These are phyloP conservation scores for Hirtodrosophila cameraria DNA, from an alignment of 2,888 invertebrate genomes.

Conservation along the genomic window DNA sequence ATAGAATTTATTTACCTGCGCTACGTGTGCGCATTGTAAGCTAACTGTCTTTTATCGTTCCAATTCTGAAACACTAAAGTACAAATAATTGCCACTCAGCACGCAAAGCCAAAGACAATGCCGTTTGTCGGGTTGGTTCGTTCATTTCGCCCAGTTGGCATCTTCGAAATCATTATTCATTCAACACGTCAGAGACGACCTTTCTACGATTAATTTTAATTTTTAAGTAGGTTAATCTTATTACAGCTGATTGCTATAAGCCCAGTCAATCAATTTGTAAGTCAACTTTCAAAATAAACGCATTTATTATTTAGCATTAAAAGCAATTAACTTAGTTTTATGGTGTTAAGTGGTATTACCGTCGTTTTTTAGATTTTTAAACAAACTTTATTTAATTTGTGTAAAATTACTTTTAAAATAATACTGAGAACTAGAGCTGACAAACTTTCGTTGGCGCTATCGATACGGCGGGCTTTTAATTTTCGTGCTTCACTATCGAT, in stretches of 20 bases:
- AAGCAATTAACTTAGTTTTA: neutral
- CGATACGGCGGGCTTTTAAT: too few relatives aligned
- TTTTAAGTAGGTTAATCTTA: conserved; percentile 45
- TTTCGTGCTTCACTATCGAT: too few relatives aligned
- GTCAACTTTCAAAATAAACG: conserved; percentile 11
- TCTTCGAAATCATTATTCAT: conserved; percentile 40
- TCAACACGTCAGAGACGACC: conserved; percentile 10
- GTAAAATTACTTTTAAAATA: too few relatives aligned
- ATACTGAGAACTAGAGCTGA: too few relatives aligned
- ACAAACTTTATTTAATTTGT: too few relatives aligned
- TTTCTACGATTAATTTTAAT: conserved; percentile 50
- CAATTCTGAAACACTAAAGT: conserved; percentile 33
- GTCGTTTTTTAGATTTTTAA: too few relatives aligned
- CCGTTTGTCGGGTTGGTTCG: conserved; percentile 5
- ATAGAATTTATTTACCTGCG: conserved; percentile 41
- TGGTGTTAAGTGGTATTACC: too few relatives aligned
- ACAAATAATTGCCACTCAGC: conserved; percentile 63
- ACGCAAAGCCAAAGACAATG: conserved; percentile 59
- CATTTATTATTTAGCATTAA: conserved; percentile 9
- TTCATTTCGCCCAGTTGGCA: conserved; percentile 5
- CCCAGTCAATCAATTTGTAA: conserved; percentile 36
- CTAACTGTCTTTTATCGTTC: conserved; percentile 37
- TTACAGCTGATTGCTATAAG: conserved; percentile 26
- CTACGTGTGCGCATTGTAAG: conserved; percentile 46
- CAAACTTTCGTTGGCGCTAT: too few relatives aligned